phyloP scores from a whole-genome alignment of 2,113 vertebrate species.

The Gallinago undulata region DNA sequence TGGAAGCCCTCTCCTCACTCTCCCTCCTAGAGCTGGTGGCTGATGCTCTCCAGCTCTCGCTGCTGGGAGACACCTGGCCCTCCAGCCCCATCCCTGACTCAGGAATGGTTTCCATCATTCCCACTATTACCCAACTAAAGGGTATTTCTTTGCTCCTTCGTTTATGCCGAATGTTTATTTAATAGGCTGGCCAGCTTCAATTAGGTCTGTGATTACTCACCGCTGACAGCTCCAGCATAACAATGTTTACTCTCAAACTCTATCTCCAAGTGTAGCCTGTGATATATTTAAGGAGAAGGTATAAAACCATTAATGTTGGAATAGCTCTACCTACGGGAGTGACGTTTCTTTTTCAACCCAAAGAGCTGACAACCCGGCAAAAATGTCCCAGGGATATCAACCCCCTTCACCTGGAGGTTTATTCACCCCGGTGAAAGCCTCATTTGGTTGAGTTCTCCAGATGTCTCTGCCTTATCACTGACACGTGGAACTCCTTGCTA shows the following conservation, averaged over 20 bases:
- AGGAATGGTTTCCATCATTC: constrained; percentile 13
- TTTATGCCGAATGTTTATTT: constrained; percentile 61
- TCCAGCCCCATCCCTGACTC: not conserved
- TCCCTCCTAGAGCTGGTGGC: not conserved
- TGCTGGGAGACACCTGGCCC: not conserved
- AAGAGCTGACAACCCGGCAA: not conserved
- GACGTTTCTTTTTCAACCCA: not conserved
- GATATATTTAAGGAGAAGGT: constrained; percentile 43
- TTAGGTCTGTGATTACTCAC: constrained; percentile 62
- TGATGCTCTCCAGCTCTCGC: not conserved
- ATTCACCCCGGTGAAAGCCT: not conserved
- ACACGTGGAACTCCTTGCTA: not conserved
- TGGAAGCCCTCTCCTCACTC: not conserved
- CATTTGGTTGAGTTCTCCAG: not conserved
- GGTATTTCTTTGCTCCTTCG: constrained; percentile 50
- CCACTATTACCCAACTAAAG: constrained; percentile 33
- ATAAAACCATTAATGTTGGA: constrained; percentile 16
- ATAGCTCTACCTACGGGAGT: not conserved
- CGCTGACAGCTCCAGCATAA: constrained; percentile 57
- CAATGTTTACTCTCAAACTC: constrained; percentile 49
- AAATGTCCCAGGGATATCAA: not conserved
- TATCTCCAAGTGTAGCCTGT: constrained; percentile 18
- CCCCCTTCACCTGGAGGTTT: not conserved
- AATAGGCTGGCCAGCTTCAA: constrained; percentile 63
- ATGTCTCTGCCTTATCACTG: not conserved